Evolutionary conservation across 2,888 invertebrate species (phyloP), one percentile per base, ranked within the genome.

Genomic region (Coelopa pilipes): DNA sequence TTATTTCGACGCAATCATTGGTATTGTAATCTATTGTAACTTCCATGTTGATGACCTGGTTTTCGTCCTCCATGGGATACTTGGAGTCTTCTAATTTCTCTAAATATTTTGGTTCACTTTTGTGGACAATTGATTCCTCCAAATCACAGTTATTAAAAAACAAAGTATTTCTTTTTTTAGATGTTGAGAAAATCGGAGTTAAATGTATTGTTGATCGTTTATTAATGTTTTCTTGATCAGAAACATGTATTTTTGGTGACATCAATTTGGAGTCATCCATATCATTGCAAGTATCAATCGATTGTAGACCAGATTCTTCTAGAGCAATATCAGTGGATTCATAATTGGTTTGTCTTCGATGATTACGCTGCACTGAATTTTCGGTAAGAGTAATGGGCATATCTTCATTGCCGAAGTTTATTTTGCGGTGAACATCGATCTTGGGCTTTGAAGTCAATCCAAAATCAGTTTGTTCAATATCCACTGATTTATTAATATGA

Each of bases 121-220:
- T 34, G 34, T 34, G 34, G 34, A n/a, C 19, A 21, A 60, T 3
- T n/a, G 70, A 60, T 69, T 74, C 77, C n/a, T 80, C 75, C 13
- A 74, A 69, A 50, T 65, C n/a, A 11, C 67, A 70, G 57, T 78
- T 72, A 0, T 74, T 34, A 63, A 78, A 78, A 0, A 78, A 7
- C 1, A 78, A 74, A 0, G 77, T 79, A 12, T 78, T 79, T 1
- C 81, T 80, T 57, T 82, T 84, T 65, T 85, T 85, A 0, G 84
- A 66, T 4, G 76, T 49, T 4, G 82, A 82, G 12, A 80, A 74
- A 60, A 80, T 78, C 1, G 84, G 84, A 1, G 84, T 84, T 60
- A 85, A 67, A 70, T 82, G 79, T 72, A 9, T 74, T 60, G 74
- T 73, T 53, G 49, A 75, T 53, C 55, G 78, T 62, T 65, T 81